phyloP scores from a whole-genome alignment of 2,113 vertebrate genomes.

The Scortum barcoo region DNA sequence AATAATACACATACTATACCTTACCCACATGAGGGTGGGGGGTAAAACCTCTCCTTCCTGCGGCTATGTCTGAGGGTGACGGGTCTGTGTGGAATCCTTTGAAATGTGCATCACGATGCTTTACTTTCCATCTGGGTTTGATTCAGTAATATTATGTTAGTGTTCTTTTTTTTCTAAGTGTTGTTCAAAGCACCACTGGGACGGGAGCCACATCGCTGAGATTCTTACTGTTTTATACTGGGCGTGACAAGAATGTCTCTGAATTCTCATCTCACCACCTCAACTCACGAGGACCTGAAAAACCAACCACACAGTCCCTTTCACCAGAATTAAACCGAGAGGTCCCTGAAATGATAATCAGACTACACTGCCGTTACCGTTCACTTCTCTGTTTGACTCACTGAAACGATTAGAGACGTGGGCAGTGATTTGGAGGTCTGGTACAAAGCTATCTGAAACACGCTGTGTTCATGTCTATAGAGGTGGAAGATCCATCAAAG shows the following conservation, averaged over 20 bases:
- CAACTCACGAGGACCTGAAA: constrained; percentile 25
- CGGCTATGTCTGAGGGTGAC: too few species aligned
- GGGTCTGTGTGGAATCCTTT: not conserved
- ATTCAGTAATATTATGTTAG: constrained; percentile 56
- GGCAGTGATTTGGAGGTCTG: not conserved
- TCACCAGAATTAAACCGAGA: not conserved
- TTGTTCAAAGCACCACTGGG: constrained; percentile 42
- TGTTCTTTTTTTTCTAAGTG: constrained; percentile 30
- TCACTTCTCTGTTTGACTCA: not conserved
- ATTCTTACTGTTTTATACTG: constrained; percentile 52
- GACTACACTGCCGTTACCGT: not conserved
- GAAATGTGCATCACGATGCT: not conserved
- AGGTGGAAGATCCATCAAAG: not conserved
- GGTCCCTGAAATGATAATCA: not conserved
- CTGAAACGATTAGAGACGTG: not conserved
- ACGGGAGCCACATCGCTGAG: constrained; percentile 62
- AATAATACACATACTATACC: too few species aligned
- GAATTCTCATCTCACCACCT: constrained; percentile 14
- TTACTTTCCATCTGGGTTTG: constrained; percentile 46
- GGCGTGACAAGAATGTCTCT: constrained; percentile 49
- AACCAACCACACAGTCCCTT: not conserved
- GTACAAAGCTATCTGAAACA: not conserved
- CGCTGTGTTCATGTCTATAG: not conserved
- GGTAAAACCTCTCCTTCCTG: too few species aligned
- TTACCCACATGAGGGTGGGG: too few species aligned